Percentiles rank a stretch among this genome's conserved stretches.
Evolutionary conservation across 2,888 invertebrate species (phyloP).

Genomic region (Aricia artaxerxes): DNA sequence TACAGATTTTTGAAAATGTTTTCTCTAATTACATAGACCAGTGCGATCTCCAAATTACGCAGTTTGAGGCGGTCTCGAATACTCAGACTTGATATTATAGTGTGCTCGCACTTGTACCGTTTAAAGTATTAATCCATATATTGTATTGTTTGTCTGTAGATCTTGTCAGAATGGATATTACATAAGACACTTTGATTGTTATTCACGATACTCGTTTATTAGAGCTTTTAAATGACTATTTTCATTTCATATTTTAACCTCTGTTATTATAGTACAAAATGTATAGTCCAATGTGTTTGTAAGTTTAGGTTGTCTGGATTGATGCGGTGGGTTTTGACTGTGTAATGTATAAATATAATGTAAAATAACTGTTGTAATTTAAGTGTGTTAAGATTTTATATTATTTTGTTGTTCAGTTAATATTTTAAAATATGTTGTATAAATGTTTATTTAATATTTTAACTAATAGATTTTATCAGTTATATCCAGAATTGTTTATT

Average conservation of each 20-base stretch:
- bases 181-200: constrained; percentile 36
- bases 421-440: neutral
- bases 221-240: constrained; percentile 57
- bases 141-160: constrained; percentile 26
- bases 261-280: constrained; percentile 64
- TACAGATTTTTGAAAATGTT: constrained; percentile 31
- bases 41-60: constrained; percentile 21
- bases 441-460: neutral
- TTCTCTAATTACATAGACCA: constrained; percentile 30
- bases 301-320: neutral
- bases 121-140: constrained; percentile 27
- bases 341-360: neutral
- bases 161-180: constrained; percentile 23
- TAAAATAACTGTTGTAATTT: neutral
- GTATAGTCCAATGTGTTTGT: constrained; percentile 39
- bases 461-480: neutral
- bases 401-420: neutral
- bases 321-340: neutral
- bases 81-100: constrained; percentile 21
- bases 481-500: neutral
- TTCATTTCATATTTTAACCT: constrained; percentile 62
- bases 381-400: neutral
- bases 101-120: constrained; percentile 14
- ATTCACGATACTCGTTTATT: constrained; percentile 33
- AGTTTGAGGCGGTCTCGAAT: constrained; percentile 12